Evolutionary conservation across 2,888 invertebrate species (phyloP).

Genomic region (Elmis aenea): DNA sequence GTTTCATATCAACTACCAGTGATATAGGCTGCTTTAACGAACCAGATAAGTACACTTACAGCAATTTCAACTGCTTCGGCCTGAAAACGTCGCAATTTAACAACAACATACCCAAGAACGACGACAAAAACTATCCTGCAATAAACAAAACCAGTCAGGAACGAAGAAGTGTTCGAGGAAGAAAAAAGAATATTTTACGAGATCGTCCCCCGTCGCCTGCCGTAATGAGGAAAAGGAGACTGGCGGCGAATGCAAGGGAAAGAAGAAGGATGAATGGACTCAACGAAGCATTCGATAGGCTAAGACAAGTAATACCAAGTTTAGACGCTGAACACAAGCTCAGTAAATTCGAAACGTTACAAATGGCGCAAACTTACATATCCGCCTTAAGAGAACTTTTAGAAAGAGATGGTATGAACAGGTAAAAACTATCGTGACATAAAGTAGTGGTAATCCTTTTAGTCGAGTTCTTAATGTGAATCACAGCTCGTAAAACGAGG

Average conservation of each 20-base stretch:
- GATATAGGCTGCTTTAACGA: slow-evolving; percentile 34
- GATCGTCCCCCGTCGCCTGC: slow-evolving; percentile 43
- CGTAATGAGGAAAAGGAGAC: slow-evolving; percentile 56
- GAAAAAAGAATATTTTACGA: slow-evolving; percentile 30
- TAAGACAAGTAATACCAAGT: slow-evolving; percentile 64
- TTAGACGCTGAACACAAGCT: slow-evolving; percentile 64
- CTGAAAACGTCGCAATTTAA: slow-evolving; percentile 28
- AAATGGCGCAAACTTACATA: slow-evolving; percentile 74
- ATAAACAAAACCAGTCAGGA: slow-evolving; percentile 19
- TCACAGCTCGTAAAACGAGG: too few species aligned
- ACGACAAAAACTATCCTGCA: slow-evolving; percentile 17
- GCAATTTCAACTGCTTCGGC: slow-evolving; percentile 36
- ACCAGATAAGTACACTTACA: slow-evolving; percentile 32
- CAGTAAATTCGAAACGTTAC: slow-evolving; percentile 72
- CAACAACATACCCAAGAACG: slow-evolving; percentile 16
- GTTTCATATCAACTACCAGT: slow-evolving; percentile 34
- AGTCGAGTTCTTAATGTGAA: too few species aligned
- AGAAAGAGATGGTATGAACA: slow-evolving; percentile 30
- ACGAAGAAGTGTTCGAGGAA: slow-evolving; percentile 22
- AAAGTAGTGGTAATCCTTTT: too few species aligned
- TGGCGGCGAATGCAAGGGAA: slow-evolving; percentile 70
- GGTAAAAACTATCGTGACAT: slow-evolving; percentile 13
- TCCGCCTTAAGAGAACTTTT: slow-evolving; percentile 62
- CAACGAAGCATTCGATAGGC: slow-evolving; percentile 66
- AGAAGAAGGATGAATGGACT: slow-evolving; percentile 67